Percentiles rank a stretch among this genome's conserved stretches.
Conservation (phyloP, 2,888 invertebrate genomes). For the Sarcophaga caerulescens region DNA sequence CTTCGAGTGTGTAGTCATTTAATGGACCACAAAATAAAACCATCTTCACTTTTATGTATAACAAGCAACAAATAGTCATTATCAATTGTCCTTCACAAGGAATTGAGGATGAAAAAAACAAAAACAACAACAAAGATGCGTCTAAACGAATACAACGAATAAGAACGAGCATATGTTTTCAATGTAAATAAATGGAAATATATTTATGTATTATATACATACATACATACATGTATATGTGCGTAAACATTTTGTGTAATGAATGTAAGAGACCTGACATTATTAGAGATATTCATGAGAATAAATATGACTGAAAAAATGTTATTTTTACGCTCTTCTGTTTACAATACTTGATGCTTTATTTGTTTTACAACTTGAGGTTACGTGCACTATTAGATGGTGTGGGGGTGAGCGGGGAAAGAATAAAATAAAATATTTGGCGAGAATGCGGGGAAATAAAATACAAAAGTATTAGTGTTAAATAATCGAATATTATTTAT, state of each 20-base stretch:
- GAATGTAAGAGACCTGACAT: not conserved
- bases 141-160: no score
- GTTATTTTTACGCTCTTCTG: not conserved
- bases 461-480: no score
- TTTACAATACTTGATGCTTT: no score
- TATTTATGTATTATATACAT: not conserved
- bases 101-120: not conserved
- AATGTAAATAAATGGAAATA: no score
- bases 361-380: no score
- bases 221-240: not conserved
- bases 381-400: no score
- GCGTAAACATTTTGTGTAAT: not conserved
- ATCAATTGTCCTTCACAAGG: constrained; percentile 42
- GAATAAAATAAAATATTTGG: no score
- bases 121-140: not conserved
- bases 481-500: no score
- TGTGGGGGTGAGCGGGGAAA: no score
- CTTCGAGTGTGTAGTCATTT: constrained; percentile 37
- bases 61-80: constrained; percentile 54
- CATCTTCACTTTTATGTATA: constrained; percentile 26
- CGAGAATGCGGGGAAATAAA: no score
- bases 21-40: constrained; percentile 57
- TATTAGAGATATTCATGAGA: not conserved
- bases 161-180: no score
- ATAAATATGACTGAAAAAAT: not conserved